Percentiles rank a stretch among this genome's conserved stretches.
phyloP scores from a whole-genome alignment of 2,888 invertebrate genomes.

The Seira ritae region DNA sequence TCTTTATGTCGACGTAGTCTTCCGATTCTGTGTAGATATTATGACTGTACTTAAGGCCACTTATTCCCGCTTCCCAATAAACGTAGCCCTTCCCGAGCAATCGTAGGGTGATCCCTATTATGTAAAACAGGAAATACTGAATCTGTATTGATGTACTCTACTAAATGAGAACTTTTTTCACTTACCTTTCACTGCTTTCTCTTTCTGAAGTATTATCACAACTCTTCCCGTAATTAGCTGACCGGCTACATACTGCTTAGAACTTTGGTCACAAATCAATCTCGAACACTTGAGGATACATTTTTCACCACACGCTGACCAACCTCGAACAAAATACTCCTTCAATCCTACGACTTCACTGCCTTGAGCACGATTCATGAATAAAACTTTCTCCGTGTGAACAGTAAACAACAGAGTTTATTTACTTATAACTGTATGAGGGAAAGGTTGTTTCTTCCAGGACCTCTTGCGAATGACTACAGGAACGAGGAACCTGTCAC shows the following conservation, averaged over 20 bases:
- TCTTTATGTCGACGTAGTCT: slow-evolving; percentile 35
- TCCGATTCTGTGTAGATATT: slow-evolving; percentile 51
- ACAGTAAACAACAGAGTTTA: too few relatives aligned
- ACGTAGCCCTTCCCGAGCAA: slow-evolving; percentile 56
- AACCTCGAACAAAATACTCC: too few relatives aligned
- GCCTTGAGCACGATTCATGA: too few relatives aligned
- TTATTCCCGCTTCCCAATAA: slow-evolving; percentile 58
- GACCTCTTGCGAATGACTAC: too few relatives aligned
- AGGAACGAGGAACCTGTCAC: too few relatives aligned
- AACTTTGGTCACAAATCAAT: slow-evolving; percentile 56
- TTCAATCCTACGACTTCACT: too few relatives aligned
- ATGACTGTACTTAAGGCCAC: slow-evolving; percentile 55
- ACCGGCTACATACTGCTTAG: slow-evolving; percentile 50
- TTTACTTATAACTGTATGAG: too few relatives aligned
- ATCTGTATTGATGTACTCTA: not conserved
- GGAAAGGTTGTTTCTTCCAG: too few relatives aligned
- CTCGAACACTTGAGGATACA: slow-evolving; percentile 63
- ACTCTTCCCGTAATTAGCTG: slow-evolving; percentile 59
- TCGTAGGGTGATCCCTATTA: slow-evolving; percentile 53
- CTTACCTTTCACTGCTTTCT: slow-evolving; percentile 60
- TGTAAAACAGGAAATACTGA: not conserved
- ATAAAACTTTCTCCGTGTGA: too few relatives aligned
- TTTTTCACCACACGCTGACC: too few relatives aligned
- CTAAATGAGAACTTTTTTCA: not conserved
- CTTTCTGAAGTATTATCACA: slow-evolving; percentile 48